These are phyloP conservation scores for Ctenosaura bakeri DNA, from an alignment of 2,797 vertebrate genomes.

Conservation along the genomic window DNA sequence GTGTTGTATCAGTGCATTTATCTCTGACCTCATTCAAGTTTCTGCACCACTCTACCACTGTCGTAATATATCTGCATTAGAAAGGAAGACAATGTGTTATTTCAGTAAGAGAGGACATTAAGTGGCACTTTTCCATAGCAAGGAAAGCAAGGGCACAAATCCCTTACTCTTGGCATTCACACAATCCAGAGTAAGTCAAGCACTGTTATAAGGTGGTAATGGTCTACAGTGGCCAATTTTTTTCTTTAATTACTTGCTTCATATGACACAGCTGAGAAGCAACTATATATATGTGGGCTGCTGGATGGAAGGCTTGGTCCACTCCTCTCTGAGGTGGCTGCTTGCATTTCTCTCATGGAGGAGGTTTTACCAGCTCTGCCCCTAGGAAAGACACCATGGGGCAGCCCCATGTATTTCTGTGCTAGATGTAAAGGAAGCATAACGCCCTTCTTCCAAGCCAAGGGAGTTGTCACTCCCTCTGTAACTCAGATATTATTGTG, in stretches of 20 bases:
- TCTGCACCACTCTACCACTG: constrained; percentile 79
- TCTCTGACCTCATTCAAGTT: constrained; percentile 66
- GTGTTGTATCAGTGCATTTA: constrained; percentile 12
- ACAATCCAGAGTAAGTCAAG: neutral
- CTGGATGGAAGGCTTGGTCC: neutral
- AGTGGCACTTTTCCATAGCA: neutral
- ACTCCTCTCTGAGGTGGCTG: neutral
- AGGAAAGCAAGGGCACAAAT: neutral
- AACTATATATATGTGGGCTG: neutral
- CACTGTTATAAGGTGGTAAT: neutral
- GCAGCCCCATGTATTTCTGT: no score
- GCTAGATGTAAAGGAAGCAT: no score
- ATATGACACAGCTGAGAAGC: neutral
- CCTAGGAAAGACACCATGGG: no score
- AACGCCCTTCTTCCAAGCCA: no score
- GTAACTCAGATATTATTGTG: no score
- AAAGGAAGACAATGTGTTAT: constrained; percentile 40
- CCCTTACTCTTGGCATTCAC: no score
- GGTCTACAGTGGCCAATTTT: no score
- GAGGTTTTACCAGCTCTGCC: no score
- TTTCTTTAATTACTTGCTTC: neutral
- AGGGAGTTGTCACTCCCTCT: no score
- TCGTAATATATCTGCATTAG: constrained; percentile 76
- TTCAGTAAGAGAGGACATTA: neutral
- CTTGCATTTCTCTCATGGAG: no score